Evolutionary conservation across 2,113 vertebrate genomes (phyloP), one percentile per base, ranked within the genome.

Genomic region (Urocitellus parryii): DNA sequence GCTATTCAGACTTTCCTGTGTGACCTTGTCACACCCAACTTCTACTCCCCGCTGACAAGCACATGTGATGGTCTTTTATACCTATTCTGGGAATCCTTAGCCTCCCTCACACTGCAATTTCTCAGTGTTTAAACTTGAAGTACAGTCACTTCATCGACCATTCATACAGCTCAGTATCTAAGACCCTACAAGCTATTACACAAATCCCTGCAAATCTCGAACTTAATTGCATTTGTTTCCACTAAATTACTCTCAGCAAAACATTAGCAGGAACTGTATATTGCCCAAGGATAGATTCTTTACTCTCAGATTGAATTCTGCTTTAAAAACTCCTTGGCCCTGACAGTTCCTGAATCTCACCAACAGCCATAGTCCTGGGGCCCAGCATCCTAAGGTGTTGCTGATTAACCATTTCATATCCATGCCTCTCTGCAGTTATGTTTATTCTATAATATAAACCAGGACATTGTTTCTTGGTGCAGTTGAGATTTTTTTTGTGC

Each of bases 181-280:
- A 93, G 58, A 78, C 13, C 56, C 61, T 25, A 11, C 14, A 56
- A 24, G 65, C 6, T 22, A 25, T 91, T 77, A n/a, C 27, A 68
- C 51, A 96, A 96, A 79, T 86, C 73, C 82, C 68, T 97, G 83
- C 25, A 93, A 81, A 85, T 95, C 76, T 73, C 39, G 17, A 61
- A 13, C 32, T 89, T 95, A 88, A 93, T 92, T 96, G 72, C 80
- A 34, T 87, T 94, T 90, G 61, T 92, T 92, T 88, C 92, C 58
- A 88, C 53, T 39, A 83, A 90, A 84, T 94, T 73, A 74, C 53
- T 67, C 72, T 88, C 42, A 32, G 91, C 8, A 48, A 73, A 81
- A 42, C 58, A 53, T 58, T 79, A 53, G 45, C 37, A 32, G 61
- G 11, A 76, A 51, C 34, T 78, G 7, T 76, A 16, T 45, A 10